These are phyloP conservation scores for Cydia splendana DNA, from an alignment of 1,140 invertebrate genomes.

Conservation along the genomic window DNA sequence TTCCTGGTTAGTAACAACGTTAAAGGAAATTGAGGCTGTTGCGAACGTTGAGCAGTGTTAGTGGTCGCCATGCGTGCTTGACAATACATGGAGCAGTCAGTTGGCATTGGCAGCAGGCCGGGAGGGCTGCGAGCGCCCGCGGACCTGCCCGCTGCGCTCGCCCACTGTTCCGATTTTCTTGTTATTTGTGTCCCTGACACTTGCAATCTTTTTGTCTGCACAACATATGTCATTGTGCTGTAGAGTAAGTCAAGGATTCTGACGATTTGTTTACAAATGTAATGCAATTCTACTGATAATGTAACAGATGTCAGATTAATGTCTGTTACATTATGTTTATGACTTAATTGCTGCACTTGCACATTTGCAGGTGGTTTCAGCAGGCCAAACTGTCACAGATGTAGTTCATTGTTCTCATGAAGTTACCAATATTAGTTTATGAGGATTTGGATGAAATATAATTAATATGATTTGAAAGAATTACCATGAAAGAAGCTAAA, in stretches of 20 bases:
- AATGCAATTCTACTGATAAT: conserved; percentile 19
- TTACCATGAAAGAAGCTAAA: too few species aligned
- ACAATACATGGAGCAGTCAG: conserved; percentile 20
- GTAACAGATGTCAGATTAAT: conserved; percentile 8
- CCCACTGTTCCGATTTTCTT: background rate
- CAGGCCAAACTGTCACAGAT: background rate
- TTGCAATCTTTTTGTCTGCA: conserved; percentile 25
- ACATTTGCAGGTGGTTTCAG: background rate
- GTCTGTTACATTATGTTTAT: background rate
- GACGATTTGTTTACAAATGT: conserved; percentile 14
- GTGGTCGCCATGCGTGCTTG: conserved; percentile 67
- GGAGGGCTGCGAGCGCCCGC: background rate
- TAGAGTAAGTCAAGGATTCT: conserved; percentile 6
- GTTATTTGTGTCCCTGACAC: conserved; percentile 27
- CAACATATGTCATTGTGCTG: conserved; percentile 27
- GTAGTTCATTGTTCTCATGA: background rate
- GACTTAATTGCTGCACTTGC: background rate
- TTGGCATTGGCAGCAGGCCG: background rate
- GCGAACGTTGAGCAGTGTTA: background rate
- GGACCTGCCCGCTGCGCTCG: conserved; percentile 6
- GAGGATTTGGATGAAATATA: too few species aligned
- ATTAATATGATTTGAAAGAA: too few species aligned
- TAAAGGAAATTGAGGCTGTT: background rate
- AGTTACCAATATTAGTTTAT: background rate
- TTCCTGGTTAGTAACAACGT: background rate